These are phyloP conservation scores for Craniophora ligustri DNA, from an alignment of 2,888 invertebrate species.

Conservation along the genomic window DNA sequence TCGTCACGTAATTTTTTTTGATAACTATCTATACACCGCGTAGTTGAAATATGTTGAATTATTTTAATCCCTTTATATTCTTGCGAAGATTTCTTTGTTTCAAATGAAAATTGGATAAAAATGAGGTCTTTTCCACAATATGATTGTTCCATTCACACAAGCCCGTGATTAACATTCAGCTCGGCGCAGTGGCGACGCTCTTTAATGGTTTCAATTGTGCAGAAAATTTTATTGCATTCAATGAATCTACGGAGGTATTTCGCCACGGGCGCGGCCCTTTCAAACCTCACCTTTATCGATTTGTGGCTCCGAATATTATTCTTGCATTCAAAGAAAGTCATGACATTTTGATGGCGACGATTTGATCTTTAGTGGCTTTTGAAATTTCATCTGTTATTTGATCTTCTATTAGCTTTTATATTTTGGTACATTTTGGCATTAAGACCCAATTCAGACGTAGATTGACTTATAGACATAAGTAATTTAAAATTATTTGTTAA, in stretches of 20 bases:
- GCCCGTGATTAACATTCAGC: conserved; percentile 83
- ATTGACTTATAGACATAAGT: too few relatives aligned
- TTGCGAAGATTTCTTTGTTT: conserved; percentile 64
- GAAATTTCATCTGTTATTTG: conserved; percentile 13
- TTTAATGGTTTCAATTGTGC: conserved; percentile 87
- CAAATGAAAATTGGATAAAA: conserved; percentile 69
- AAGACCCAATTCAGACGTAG: too few relatives aligned
- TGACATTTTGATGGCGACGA: conserved; percentile 47
- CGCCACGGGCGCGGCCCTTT: conserved; percentile 67
- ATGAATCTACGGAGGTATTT: conserved; percentile 76
- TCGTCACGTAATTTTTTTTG: not conserved
- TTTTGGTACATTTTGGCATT: not conserved
- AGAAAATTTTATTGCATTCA: conserved; percentile 87
- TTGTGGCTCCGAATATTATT: conserved; percentile 55
- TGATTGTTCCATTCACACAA: conserved; percentile 85
- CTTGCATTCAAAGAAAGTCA: conserved; percentile 54
- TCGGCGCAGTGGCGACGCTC: conserved; percentile 74
- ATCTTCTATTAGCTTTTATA: not conserved
- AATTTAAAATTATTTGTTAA: too few relatives aligned
- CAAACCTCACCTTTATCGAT: conserved; percentile 74
- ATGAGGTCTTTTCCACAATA: conserved; percentile 73
- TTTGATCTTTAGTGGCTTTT: conserved; percentile 36
- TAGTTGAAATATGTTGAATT: conserved; percentile 41
- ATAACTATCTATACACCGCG: conserved; percentile 12
- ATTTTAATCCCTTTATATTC: conserved; percentile 50